phyloP scores from a whole-genome alignment of 2,888 invertebrate species.

The Torymus aiolomorphi region DNA sequence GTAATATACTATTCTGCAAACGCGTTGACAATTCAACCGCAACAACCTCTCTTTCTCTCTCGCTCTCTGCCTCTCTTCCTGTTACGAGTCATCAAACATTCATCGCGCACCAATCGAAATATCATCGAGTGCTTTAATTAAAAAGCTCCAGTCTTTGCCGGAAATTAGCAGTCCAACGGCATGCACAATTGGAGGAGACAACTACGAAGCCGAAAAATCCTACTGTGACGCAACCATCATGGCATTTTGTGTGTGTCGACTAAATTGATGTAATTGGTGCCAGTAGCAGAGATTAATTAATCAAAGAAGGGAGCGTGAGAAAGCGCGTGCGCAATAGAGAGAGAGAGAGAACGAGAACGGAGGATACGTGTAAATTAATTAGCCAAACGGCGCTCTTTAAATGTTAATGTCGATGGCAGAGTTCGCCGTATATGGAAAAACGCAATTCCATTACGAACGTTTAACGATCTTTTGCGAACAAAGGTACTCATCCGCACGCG shows the following conservation, averaged over 20 bases:
- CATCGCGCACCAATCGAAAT: background rate
- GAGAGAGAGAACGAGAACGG: background rate
- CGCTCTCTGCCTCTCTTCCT: background rate
- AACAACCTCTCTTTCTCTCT: background rate
- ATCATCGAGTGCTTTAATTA: slow-evolving; percentile 13
- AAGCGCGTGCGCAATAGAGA: background rate
- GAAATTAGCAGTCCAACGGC: background rate
- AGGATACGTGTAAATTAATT: slow-evolving; percentile 31
- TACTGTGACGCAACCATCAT: background rate
- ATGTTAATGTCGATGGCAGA: background rate
- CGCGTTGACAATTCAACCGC: no score
- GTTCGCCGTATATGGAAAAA: no score
- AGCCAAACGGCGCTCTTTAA: background rate
- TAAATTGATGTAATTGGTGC: slow-evolving; percentile 35
- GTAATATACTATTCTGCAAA: no score
- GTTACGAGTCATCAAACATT: background rate
- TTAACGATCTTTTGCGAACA: no score
- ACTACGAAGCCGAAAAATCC: background rate
- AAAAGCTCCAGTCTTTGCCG: background rate
- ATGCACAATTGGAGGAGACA: background rate
- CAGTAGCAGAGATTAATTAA: slow-evolving; percentile 40
- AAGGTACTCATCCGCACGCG: no score
- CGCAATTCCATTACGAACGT: no score
- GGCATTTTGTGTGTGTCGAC: background rate
- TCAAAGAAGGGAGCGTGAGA: background rate